These are phyloP conservation scores for Phasianus colchicus DNA, from an alignment of 2,113 vertebrate species.

Conservation along the genomic window DNA sequence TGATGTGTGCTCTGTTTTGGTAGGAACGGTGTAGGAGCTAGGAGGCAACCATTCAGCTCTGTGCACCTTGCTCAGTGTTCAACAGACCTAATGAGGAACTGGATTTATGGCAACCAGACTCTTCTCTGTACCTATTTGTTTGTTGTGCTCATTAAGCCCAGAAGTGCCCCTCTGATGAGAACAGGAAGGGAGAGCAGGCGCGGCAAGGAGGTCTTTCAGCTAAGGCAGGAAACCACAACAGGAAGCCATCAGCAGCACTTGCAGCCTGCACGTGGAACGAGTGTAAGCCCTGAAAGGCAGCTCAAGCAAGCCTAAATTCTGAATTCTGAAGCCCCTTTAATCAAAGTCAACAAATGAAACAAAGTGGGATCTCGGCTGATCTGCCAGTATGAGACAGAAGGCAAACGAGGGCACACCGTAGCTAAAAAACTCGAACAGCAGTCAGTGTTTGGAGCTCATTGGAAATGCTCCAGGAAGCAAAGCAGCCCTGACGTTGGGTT, in stretches of 20 bases:
- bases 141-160: background rate
- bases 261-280: background rate
- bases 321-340: background rate
- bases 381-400: background rate
- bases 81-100: background rate
- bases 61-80: background rate
- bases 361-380: background rate
- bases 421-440: background rate
- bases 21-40: background rate
- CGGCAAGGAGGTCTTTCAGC: background rate
- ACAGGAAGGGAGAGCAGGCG: constrained; percentile 54
- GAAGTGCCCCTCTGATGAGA: constrained; percentile 14
- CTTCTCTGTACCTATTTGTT: background rate
- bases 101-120: background rate
- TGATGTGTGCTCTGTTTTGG: background rate
- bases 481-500: background rate
- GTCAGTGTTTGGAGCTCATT: background rate
- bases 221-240: constrained; percentile 69
- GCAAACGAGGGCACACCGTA: background rate
- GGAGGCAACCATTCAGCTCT: rapidly evolving
- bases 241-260: constrained; percentile 34
- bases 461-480: background rate
- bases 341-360: background rate
- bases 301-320: background rate
- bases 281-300: background rate